These are phyloP conservation scores for Bombus pascuorum DNA, from an alignment of 1,140 invertebrate species.

Conservation along the genomic window DNA sequence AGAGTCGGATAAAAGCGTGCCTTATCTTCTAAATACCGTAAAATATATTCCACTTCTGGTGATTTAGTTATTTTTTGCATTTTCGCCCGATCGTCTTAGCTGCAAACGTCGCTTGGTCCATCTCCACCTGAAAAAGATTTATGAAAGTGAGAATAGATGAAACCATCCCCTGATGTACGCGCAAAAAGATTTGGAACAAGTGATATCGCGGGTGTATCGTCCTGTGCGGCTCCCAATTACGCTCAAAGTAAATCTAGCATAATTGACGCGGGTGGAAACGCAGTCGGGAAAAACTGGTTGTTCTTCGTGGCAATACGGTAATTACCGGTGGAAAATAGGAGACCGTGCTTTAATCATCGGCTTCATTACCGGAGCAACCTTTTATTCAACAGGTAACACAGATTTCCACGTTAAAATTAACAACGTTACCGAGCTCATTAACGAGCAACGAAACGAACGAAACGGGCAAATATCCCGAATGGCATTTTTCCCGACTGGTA, in stretches of 20 bases:
- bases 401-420: slow-evolving; percentile 60
- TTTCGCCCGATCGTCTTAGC: too few relatives aligned
- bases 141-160: not conserved
- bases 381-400: slow-evolving; percentile 57
- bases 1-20: too few relatives aligned
- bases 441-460: not conserved
- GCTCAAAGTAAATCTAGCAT: slow-evolving; percentile 40
- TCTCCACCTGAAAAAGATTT: not conserved
- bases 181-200: not conserved
- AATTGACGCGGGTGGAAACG: slow-evolving; percentile 18
- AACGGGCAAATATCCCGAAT: slow-evolving; percentile 21
- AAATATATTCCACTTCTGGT: too few relatives aligned
- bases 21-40: too few relatives aligned
- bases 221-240: slow-evolving; percentile 26
- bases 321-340: slow-evolving; percentile 51
- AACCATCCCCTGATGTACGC: too few relatives aligned
- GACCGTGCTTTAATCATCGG: slow-evolving; percentile 56
- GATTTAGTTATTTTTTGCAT: too few relatives aligned
- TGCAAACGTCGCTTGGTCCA: too few relatives aligned
- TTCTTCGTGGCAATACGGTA: slow-evolving; percentile 51
- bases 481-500: too few relatives aligned
- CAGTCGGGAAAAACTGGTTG: slow-evolving; percentile 25
- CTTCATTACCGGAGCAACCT: slow-evolving; percentile 56
- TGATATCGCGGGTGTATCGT: not conserved
- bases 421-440: slow-evolving; percentile 55